A percentile compares a stretch with the other conserved stretches of the same genome.
These are phyloP conservation scores for Hirtodrosophila duncani DNA, from an alignment of 2,888 invertebrate species.

Conservation along the genomic window DNA sequence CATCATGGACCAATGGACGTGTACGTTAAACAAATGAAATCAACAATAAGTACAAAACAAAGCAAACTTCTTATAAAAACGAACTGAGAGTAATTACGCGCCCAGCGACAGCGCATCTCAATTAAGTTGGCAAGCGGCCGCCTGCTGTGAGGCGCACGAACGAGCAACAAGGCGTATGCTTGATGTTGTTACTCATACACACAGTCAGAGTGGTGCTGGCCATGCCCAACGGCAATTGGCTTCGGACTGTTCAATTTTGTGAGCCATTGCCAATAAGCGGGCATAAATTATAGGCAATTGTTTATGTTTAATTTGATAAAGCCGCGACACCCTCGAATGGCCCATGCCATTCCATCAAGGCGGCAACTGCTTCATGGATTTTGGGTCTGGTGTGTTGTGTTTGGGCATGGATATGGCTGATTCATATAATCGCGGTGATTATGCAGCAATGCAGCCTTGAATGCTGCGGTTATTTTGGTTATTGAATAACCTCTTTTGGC, in stretches of 20 bases:
- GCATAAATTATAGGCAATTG: constrained; percentile 65
- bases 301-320: constrained; percentile 63
- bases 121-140: constrained; percentile 39
- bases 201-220: constrained; percentile 16
- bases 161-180: constrained; percentile 35
- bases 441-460: constrained; percentile 59
- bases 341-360: constrained; percentile 4
- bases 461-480: constrained; percentile 45
- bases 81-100: constrained; percentile 51
- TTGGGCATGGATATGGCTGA: constrained; percentile 41
- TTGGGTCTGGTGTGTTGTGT: too few species aligned
- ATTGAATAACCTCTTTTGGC: constrained; percentile 36
- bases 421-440: constrained; percentile 61
- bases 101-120: constrained; percentile 42
- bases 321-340: constrained; percentile 50
- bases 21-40: constrained; percentile 10
- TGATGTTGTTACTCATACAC: constrained; percentile 26
- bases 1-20: background rate
- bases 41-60: constrained; percentile 15
- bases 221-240: constrained; percentile 18
- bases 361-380: constrained; percentile 30
- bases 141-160: constrained; percentile 24
- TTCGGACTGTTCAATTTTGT: constrained; percentile 32
- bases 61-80: constrained; percentile 32
- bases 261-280: constrained; percentile 51